Conservation (phyloP, 1,140 invertebrate species). For the Drosophila erecta region DNA sequence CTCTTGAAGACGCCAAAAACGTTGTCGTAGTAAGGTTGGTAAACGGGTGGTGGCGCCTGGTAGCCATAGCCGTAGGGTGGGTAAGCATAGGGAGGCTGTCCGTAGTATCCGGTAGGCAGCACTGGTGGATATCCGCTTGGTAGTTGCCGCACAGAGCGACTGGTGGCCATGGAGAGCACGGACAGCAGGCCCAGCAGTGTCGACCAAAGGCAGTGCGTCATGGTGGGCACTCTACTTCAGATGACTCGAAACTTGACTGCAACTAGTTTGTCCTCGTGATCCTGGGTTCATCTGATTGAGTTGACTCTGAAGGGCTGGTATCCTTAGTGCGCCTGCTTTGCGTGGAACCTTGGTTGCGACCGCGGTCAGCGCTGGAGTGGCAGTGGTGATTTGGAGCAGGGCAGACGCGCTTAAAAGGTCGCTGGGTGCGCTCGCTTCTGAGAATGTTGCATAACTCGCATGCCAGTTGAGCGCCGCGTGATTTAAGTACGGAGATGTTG, state of each 20-base stretch:
- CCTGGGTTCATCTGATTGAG: slow-evolving; percentile 19
- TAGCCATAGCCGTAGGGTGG: slow-evolving; percentile 52
- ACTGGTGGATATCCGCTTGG: slow-evolving; percentile 11
- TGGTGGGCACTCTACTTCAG: slow-evolving; percentile 15
- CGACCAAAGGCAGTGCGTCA: slow-evolving; percentile 56
- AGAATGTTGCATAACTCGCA: slow-evolving; percentile 69
- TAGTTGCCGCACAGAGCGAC: slow-evolving; percentile 54
- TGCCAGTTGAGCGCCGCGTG: slow-evolving; percentile 51
- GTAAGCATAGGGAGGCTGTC: slow-evolving; percentile 29
- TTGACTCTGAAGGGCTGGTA: background rate
- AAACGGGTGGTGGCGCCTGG: slow-evolving; percentile 28
- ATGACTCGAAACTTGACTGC: background rate
- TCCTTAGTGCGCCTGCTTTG: background rate
- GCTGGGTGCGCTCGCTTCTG: slow-evolving; percentile 42
- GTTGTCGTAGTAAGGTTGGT: slow-evolving; percentile 37
- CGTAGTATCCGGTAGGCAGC: slow-evolving; percentile 40
- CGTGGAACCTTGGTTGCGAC: slow-evolving; percentile 21
- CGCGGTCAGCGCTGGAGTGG: slow-evolving; percentile 31
- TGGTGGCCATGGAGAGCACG: slow-evolving; percentile 22
- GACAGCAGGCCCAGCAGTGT: slow-evolving; percentile 34
- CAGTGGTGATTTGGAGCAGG: slow-evolving; percentile 45
- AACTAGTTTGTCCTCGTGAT: background rate
- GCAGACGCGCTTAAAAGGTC: slow-evolving; percentile 63
- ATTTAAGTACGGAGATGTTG: slow-evolving; percentile 48
- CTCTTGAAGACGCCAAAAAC: slow-evolving; percentile 57